phyloP scores from a whole-genome alignment of 2,113 vertebrate species.

The Pseudonaja textilis region DNA sequence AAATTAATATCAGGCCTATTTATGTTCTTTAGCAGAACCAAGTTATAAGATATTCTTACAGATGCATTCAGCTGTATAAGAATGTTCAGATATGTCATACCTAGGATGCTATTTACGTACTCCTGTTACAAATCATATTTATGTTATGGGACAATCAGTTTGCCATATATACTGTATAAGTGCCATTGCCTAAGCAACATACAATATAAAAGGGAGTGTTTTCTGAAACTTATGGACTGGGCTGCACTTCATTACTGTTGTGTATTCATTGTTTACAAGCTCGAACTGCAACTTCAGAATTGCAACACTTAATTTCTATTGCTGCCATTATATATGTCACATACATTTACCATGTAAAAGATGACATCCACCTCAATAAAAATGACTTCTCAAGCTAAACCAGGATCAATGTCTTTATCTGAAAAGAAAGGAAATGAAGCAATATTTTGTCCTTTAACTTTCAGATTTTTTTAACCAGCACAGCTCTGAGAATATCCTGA shows the following conservation, averaged over 20 bases:
- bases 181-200: background rate
- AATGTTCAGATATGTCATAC: background rate
- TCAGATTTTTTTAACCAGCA: background rate
- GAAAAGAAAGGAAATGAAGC: conserved; percentile 28
- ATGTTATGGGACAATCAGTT: background rate
- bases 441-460: conserved; percentile 39
- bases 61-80: background rate
- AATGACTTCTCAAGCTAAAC: background rate
- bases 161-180: background rate
- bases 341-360: background rate
- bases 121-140: background rate
- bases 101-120: background rate
- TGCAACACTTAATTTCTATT: background rate
- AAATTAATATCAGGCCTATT: background rate
- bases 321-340: background rate
- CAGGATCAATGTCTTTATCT: conserved; percentile 27
- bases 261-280: background rate
- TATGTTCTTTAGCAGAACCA: background rate
- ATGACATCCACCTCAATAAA: background rate
- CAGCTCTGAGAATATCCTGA: background rate
- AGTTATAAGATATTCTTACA: background rate
- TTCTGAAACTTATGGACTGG: background rate
- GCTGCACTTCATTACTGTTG: background rate
- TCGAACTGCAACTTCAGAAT: background rate
- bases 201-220: background rate